Evolutionary conservation across 2,113 vertebrate species (phyloP).

Genomic region (Sturnira hondurensis): DNA sequence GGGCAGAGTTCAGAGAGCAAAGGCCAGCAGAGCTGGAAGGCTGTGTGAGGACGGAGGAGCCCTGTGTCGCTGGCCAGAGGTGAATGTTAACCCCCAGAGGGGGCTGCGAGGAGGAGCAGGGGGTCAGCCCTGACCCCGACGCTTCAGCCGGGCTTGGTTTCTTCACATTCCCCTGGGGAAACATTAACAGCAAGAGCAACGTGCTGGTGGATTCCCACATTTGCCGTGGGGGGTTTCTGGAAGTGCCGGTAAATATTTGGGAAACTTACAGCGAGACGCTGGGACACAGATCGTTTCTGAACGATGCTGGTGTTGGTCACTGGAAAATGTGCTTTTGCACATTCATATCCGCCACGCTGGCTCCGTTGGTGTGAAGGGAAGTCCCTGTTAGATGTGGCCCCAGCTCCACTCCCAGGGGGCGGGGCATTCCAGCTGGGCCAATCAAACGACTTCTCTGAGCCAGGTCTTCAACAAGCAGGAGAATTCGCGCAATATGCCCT

Average conservation of each 20-base stretch:
- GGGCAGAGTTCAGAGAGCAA: constrained; percentile 82
- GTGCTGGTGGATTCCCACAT: neutral
- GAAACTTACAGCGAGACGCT: neutral
- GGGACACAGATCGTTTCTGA: neutral
- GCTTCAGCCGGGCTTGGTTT: neutral
- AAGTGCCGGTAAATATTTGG: neutral
- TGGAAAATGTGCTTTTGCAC: neutral
- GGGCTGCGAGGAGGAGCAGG: no score
- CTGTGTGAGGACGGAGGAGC: neutral
- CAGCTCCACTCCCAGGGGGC: neutral
- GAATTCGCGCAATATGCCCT: neutral
- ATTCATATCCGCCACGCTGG: neutral
- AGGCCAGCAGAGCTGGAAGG: constrained; percentile 69
- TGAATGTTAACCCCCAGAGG: neutral
- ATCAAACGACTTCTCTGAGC: neutral
- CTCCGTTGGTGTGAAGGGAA: neutral
- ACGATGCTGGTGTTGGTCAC: neutral
- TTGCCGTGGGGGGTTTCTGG: neutral
- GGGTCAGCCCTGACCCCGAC: neutral
- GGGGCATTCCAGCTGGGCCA: neutral
- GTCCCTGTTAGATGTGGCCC: neutral
- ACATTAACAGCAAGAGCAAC: neutral
- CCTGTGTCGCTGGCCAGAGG: neutral
- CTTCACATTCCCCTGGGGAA: neutral
- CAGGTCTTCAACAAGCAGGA: neutral